These are phyloP conservation scores for Lipotes vexillifer DNA, from an alignment of 2,113 vertebrate species.

Conservation along the genomic window DNA sequence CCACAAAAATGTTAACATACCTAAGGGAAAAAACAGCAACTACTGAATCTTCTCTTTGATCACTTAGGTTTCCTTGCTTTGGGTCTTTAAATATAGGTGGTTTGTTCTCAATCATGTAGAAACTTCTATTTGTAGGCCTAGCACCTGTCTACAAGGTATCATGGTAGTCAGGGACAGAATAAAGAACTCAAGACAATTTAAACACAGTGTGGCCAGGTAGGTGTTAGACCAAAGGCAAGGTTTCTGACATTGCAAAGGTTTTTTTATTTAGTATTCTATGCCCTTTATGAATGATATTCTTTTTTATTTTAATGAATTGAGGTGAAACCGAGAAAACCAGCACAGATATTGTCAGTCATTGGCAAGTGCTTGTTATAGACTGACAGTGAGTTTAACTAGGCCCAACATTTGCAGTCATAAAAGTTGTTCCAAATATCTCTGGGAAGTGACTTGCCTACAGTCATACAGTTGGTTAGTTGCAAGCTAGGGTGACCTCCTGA, in stretches of 20 bases:
- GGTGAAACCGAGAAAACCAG: not conserved
- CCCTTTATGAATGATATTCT: not conserved
- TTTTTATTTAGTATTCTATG: not conserved
- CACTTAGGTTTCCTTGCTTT: not conserved
- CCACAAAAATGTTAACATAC: not conserved
- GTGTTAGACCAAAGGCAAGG: not conserved
- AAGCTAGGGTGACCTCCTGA: not conserved
- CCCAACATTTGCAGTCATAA: not conserved
- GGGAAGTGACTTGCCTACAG: not conserved
- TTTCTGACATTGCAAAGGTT: not conserved
- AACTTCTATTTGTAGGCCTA: not conserved
- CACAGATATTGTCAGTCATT: not conserved
- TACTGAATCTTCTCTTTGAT: constrained; percentile 1
- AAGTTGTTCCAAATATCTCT: not conserved
- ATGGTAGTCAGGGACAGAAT: not conserved
- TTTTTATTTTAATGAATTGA: not conserved
- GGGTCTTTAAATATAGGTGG: not conserved
- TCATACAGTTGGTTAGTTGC: not conserved
- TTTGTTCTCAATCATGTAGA: not conserved
- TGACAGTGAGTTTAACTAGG: not conserved
- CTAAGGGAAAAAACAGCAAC: not conserved
- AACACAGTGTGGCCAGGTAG: not conserved
- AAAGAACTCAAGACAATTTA: constrained; percentile 9
- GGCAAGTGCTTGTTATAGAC: not conserved
- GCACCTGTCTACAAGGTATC: not conserved